A percentile compares a stretch with the other conserved stretches of the same genome.
These are phyloP conservation scores for Triplophysa rosa DNA, from an alignment of 2,113 vertebrate species.

Conservation along the genomic window DNA sequence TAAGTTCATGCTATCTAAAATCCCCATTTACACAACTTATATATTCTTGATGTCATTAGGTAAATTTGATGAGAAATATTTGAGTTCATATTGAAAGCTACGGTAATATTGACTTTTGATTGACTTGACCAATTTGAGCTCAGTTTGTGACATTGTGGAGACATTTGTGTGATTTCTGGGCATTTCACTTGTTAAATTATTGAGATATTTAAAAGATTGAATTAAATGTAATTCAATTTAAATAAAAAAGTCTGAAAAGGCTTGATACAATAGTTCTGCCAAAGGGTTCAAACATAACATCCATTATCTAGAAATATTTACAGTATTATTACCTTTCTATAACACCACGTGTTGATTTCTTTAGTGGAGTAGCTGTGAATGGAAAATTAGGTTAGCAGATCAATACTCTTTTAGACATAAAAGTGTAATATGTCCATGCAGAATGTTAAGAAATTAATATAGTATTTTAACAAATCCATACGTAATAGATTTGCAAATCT, in stretches of 20 bases:
- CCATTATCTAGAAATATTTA: not conserved
- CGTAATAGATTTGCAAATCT: not conserved
- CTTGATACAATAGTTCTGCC: not conserved
- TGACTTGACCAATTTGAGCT: too few relatives aligned
- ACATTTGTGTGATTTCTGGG: too few relatives aligned
- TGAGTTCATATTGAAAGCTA: too few relatives aligned
- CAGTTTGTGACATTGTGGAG: too few relatives aligned
- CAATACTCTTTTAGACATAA: constrained; percentile 14
- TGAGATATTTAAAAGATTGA: too few relatives aligned
- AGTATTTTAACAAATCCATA: constrained; percentile 3
- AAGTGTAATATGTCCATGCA: not conserved
- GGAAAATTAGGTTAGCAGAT: not conserved
- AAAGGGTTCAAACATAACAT: not conserved
- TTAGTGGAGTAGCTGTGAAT: not conserved
- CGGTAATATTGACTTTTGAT: too few relatives aligned
- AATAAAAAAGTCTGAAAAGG: too few relatives aligned
- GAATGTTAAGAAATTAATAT: constrained; percentile 2
- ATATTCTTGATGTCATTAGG: not conserved
- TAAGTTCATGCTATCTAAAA: not conserved
- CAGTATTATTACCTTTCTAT: not conserved
- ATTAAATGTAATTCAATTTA: too few relatives aligned
- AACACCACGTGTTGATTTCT: constrained; percentile 3
- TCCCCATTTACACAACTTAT: not conserved
- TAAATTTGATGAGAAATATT: too few relatives aligned
- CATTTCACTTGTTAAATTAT: too few relatives aligned